Evolutionary conservation across 2,888 invertebrate species (phyloP), one percentile per base, ranked within the genome.

Genomic region (Cantharis flavilabris): DNA sequence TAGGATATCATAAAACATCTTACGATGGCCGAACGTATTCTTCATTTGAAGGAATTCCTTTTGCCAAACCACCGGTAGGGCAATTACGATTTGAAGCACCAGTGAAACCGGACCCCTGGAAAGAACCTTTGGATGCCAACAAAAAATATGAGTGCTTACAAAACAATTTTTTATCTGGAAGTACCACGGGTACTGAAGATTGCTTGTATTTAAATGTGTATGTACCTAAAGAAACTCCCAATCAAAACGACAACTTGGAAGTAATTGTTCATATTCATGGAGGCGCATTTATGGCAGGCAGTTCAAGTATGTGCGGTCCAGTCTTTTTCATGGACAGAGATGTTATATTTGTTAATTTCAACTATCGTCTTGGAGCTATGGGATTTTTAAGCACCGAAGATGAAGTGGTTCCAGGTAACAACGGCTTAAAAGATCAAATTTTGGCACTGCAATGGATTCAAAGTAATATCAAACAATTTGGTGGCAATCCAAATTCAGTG

Each of bases 401-500:
- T 16, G 18, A 73, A 10, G 49, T 18, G 5, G 49, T 33, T 0
- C 30, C 67, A 2, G 73, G 73, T 7, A 73, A 73, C 26, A 67
- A 18, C 16, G 73, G 73, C 0, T n/a, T 73, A 30, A 94, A 94
- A 83, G 94, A 94, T 88, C 94, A 94, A 87, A 89, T 88, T 87
- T 13, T 92, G 80, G 94, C 93, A 0, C 86, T 94, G 62, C 90
- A 90, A 78, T 94, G 94, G 94, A 88, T 93, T 0, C 65, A 67
- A 67, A 23, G 9, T 9, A 13, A 67, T 14, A 67, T 67, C 7
- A 67, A 67, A 23, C 23, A 90, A 91, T 94, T 94, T 82, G 93
- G 92, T 2, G 94, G 94, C 0, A 91, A 94, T 87, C 91, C 93
- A 2, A 89, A 91, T 62, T 91, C 91, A 78, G 89, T 94, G 18